Percentiles rank a stretch among this genome's conserved stretches.
Evolutionary conservation across 2,888 invertebrate genomes (phyloP).

Genomic region (Agrotis ipsilon): DNA sequence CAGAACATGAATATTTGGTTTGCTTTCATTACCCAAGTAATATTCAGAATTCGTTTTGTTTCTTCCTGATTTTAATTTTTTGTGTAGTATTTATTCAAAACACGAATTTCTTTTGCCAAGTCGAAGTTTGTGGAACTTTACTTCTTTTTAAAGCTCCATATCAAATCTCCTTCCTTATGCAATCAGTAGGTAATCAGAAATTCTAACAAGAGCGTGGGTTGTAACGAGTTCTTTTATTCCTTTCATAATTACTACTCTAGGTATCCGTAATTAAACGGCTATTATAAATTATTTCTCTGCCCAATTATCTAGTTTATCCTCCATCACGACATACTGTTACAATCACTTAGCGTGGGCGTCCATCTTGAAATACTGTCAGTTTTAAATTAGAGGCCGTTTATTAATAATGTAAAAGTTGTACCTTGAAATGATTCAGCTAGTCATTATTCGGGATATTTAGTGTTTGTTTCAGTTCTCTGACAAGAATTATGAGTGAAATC

Average conservation of each 20-base stretch:
- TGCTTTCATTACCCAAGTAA: not conserved
- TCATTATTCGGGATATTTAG: not conserved
- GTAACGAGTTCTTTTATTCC: constrained; percentile 24
- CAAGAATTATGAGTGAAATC: constrained; percentile 12
- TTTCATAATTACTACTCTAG: constrained; percentile 29
- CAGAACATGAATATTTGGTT: not conserved
- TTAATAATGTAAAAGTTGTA: constrained; percentile 50
- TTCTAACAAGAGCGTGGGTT: constrained; percentile 30
- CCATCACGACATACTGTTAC: constrained; percentile 26
- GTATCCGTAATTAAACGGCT: constrained; percentile 50
- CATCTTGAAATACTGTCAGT: constrained; percentile 38
- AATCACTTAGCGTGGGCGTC: constrained; percentile 48
- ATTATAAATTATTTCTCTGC: constrained; percentile 48
- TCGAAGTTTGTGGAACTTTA: not conserved
- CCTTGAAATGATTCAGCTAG: constrained; percentile 26
- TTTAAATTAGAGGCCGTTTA: constrained; percentile 36
- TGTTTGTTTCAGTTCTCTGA: constrained; percentile 20
- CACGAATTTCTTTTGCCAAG: not conserved
- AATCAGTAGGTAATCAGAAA: constrained; percentile 2
- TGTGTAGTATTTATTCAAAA: not conserved
- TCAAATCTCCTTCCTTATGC: not conserved
- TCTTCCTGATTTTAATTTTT: not conserved
- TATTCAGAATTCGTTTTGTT: not conserved
- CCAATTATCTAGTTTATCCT: constrained; percentile 59
- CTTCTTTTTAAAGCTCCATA: not conserved